phyloP scores from a whole-genome alignment of 2,888 invertebrate genomes.

The Autographa gamma region DNA sequence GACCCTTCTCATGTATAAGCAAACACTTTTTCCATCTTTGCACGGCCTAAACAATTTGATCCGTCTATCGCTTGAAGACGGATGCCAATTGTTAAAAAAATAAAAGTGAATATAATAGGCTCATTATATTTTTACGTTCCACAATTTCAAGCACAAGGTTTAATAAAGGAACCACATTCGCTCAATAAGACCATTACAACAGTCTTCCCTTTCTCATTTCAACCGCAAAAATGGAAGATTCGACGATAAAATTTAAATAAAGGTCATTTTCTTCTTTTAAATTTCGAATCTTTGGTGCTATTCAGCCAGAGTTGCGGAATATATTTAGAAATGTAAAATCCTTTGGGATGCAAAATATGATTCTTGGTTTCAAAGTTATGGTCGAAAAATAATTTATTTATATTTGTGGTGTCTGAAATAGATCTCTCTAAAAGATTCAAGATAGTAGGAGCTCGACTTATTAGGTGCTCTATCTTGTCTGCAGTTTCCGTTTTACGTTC shows the following conservation, averaged over 20 bases:
- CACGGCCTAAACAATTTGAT: not conserved
- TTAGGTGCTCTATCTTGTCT: constrained; percentile 12
- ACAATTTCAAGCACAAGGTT: constrained; percentile 51
- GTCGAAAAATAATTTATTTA: constrained; percentile 24
- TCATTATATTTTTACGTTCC: constrained; percentile 46
- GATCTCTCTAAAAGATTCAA: constrained; percentile 25
- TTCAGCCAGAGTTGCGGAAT: constrained; percentile 43
- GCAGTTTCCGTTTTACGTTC: constrained; percentile 6
- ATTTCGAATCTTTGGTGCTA: constrained; percentile 59
- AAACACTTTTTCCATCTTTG: constrained; percentile 18
- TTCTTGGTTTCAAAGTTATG: constrained; percentile 27
- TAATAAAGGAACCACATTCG: constrained; percentile 65
- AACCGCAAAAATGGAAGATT: constrained; percentile 64
- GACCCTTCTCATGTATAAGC: constrained; percentile 41
- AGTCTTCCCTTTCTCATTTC: constrained; percentile 69
- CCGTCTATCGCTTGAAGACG: constrained; percentile 26
- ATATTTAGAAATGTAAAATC: constrained; percentile 34
- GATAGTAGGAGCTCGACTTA: constrained; percentile 19
- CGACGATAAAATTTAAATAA: constrained; percentile 75
- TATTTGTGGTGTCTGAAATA: constrained; percentile 22
- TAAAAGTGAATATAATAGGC: constrained; percentile 50
- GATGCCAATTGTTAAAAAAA: constrained; percentile 44
- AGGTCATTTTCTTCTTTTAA: constrained; percentile 67
- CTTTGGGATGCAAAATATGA: constrained; percentile 23
- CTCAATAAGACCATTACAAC: constrained; percentile 64